Evolutionary conservation across 1,140 invertebrate genomes (phyloP).

Genomic region (Macrocentrus cingulum): DNA sequence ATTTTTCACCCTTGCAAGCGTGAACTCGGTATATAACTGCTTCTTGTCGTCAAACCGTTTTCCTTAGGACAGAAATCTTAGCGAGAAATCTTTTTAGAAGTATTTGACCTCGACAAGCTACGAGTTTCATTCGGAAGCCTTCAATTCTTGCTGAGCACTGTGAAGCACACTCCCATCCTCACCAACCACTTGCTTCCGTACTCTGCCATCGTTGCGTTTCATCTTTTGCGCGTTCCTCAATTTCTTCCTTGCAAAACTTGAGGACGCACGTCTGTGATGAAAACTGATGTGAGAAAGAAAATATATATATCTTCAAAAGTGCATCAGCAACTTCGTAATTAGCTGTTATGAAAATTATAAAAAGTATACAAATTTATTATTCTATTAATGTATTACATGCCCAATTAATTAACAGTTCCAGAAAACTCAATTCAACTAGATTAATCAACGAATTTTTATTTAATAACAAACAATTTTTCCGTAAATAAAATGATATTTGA

Average conservation of each 20-base stretch:
- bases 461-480: too few species aligned
- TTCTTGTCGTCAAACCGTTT: conserved; percentile 8
- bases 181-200: conserved; percentile 8
- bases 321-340: too few species aligned
- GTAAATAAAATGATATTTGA: too few species aligned
- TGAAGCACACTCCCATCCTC: conserved; percentile 6
- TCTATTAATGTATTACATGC: too few species aligned
- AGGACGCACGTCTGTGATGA: too few species aligned
- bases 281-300: not conserved
- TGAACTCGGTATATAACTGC: not conserved
- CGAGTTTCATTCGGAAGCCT: conserved; percentile 11
- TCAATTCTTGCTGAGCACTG: conserved; percentile 5
- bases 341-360: too few species aligned
- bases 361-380: too few species aligned
- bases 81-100: conserved; percentile 16
- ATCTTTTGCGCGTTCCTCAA: conserved; percentile 8
- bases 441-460: too few species aligned
- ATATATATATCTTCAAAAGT: too few species aligned
- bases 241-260: conserved; percentile 9
- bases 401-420: too few species aligned
- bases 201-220: conserved; percentile 11
- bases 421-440: too few species aligned
- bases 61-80: not conserved
- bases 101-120: conserved; percentile 18
- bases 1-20: conserved; percentile 10